Base-by-base conservation (phyloP, 1,140 invertebrate genomes). In the Whitmania pigra region DNA sequence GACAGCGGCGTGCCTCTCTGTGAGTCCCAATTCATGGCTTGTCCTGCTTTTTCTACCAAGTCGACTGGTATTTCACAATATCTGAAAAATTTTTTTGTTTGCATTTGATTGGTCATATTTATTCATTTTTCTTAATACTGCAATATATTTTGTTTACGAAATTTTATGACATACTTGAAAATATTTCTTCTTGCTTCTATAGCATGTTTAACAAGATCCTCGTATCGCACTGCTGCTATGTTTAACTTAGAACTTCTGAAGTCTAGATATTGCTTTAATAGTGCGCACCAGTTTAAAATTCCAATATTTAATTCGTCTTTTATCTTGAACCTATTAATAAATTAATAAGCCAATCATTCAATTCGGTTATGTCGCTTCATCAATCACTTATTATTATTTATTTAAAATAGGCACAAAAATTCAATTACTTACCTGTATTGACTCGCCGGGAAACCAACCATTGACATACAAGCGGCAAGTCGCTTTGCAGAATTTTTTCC, bases 171-270 rank as follows among this genome's bases (percentile, higher is more conserved):
- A n/a, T 67, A 67, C 40, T 31, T 25, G 20, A 67, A 72, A 31
- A 72, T 29, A 6, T n/a, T 67, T 18, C 20, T 18, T 31, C 55
- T 18, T 3, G 63, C 57, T 17, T 67, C 27, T 3, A 60, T 36
- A 7, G 55, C 18, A 31, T 49, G 17, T 27, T 25, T 25, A n/a
- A 53, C 63, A 43, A 72, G 25, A 49, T 72, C 63, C 22, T 67
- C 57, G 71, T 67, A 72, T 2, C 27, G 20, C 25, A 72, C 57
- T 25, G 71, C 71, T 17, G 71, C 71, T 5, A 71, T 71, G 6
- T 71, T 36, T 6, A 71, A 5, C 3, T 55, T 55, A 27, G 15
- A 18, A 3, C 11, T 15, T 31, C 53, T 22, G 29, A 71, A 57
- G 2, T 31, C 22, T 27, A 29, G 9, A 27, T 71, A 71, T 22